Evolutionary conservation across 2,797 vertebrate species (phyloP), one percentile per base, ranked within the genome.

Genomic region (Pipistrellus pipistrellus): DNA sequence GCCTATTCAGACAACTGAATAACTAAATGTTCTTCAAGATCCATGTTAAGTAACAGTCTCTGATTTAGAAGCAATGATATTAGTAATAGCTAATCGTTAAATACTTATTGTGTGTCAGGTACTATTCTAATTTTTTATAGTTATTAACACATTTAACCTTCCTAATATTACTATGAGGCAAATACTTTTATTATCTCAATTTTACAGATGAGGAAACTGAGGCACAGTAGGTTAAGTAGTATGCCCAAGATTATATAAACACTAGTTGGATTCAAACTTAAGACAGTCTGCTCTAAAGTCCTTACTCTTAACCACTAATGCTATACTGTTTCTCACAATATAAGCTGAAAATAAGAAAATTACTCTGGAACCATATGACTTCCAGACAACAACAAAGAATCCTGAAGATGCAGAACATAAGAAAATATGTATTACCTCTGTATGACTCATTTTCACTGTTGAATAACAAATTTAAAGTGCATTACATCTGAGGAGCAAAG

Each of bases 351-450:
- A 78, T 64, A 87, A 88, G 64, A 85, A 92, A 78, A 91, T 71
- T 78, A 91, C 38, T 75, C 21, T 85, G 30, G 66, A 90, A 53
- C 30, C 32, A 78, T 35, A 59, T 81, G 21, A 82, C 38, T 90
- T 64, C 5, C 75, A 85, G 88, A 75, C 35, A 41, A 15, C 62
- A 64, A 15, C 15, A 48, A 83, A 17, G 15, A 95, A 89, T 9
- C 6, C 51, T 85, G 55, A 41, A 84, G 1, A 53, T 83, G 71
- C 15, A 72, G 21, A 95, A 66, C 41, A 82, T 66, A 89, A 21
- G 51, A 87, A 94, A 95, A 90, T 95, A 93, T 75, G 30, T 88
- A 85, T 95, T 98, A 98, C 98, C 98, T 98, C 97, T 0, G 18
- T 93, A 38, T 0, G 86, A 94, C 92, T 89, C 98, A 98, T 98